phyloP scores from a whole-genome alignment of 1,140 invertebrate genomes.

The Maniola jurtina region DNA sequence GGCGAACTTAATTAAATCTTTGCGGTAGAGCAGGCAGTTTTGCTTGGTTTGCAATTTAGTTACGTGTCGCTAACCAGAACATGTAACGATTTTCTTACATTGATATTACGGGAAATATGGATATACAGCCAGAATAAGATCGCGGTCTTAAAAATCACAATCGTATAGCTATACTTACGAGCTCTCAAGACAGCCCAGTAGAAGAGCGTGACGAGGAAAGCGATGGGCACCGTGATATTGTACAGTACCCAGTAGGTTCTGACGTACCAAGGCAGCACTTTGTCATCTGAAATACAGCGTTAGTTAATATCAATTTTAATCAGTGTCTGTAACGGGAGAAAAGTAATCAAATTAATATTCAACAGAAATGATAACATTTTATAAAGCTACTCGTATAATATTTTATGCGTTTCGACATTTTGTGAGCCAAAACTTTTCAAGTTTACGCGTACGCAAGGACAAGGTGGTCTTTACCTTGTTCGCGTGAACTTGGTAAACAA shows the following conservation, averaged over 20 bases:
- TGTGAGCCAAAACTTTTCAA: slow-evolving; percentile 4
- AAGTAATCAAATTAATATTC: background rate
- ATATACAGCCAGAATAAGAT: too few relatives aligned
- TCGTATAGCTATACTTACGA: slow-evolving; percentile 52
- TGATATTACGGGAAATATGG: too few relatives aligned
- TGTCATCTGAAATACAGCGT: slow-evolving; percentile 44
- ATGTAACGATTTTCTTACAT: too few relatives aligned
- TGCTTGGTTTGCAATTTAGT: too few relatives aligned
- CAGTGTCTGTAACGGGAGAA: background rate
- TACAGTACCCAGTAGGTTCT: slow-evolving; percentile 83
- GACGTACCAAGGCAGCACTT: slow-evolving; percentile 74
- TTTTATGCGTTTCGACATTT: background rate
- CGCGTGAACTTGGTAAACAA: background rate
- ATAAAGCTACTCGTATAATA: background rate
- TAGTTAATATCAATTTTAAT: too few relatives aligned
- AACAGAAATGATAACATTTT: background rate
- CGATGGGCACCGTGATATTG: slow-evolving; percentile 80
- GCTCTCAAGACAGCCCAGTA: slow-evolving; percentile 84
- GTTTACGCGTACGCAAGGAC: slow-evolving; percentile 16
- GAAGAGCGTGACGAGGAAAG: slow-evolving; percentile 81
- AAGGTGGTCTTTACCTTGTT: slow-evolving; percentile 19
- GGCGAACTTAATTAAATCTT: too few relatives aligned
- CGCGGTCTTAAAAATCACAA: too few relatives aligned
- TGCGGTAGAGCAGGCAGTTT: too few relatives aligned
- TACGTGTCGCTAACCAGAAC: too few relatives aligned